Evolutionary conservation across 2,888 invertebrate genomes (phyloP).

Genomic region (Chaetogeoica ovagalla): DNA sequence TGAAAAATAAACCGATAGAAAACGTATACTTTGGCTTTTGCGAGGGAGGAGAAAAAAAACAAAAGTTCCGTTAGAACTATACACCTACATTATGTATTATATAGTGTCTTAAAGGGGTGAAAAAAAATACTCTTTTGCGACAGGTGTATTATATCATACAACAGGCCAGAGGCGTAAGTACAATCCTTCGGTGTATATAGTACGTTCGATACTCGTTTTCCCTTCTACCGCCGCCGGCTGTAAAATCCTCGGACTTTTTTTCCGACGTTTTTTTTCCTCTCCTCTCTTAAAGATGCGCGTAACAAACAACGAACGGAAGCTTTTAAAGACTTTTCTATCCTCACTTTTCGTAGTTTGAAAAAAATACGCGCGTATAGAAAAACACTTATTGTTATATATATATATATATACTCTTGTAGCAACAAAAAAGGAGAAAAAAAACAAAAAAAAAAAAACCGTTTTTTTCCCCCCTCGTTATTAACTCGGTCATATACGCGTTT

Average conservation of each 20-base stretch:
- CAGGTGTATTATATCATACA: neutral
- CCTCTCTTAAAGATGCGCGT: neutral
- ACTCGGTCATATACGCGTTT: too few relatives aligned
- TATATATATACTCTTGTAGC: neutral
- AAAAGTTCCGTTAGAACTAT: constrained; percentile 14
- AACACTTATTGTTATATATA: too few relatives aligned
- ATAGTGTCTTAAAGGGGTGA: constrained; percentile 6
- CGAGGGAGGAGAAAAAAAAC: neutral
- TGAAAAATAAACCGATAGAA: neutral
- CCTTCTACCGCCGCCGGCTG: neutral
- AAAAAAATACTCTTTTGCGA: constrained; percentile 7
- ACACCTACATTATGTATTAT: too few relatives aligned
- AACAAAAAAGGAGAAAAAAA: too few relatives aligned
- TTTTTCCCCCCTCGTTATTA: too few relatives aligned
- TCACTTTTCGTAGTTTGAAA: neutral
- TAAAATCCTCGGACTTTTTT: constrained; percentile 22
- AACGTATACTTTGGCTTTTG: constrained; percentile 12
- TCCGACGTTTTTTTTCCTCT: neutral
- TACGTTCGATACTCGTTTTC: constrained; percentile 2
- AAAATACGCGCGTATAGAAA: too few relatives aligned
- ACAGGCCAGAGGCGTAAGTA: neutral
- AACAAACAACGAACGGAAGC: constrained; percentile 31
- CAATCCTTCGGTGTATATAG: neutral
- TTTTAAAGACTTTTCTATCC: constrained; percentile 32
- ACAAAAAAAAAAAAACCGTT: too few relatives aligned